phyloP scores from a whole-genome alignment of 2,888 invertebrate species.

The Bellardia pandia region DNA sequence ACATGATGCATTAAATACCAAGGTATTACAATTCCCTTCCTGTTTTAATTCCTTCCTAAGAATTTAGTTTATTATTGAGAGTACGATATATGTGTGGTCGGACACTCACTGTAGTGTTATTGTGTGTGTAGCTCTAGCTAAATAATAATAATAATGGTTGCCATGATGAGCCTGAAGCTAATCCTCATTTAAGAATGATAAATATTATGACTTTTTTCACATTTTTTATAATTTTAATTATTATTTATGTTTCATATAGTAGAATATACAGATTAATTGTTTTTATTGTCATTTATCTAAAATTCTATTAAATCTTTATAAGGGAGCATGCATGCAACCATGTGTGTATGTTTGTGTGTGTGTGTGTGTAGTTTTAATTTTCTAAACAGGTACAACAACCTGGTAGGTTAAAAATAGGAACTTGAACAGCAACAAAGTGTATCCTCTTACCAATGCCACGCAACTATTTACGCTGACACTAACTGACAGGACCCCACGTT shows the following conservation, averaged over 20 bases:
- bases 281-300: constrained; percentile 32
- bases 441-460: constrained; percentile 53
- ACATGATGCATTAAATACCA: no score
- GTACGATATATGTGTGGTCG: neutral
- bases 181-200: constrained; percentile 44
- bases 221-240: constrained; percentile 39
- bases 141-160: neutral
- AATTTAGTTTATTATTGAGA: neutral
- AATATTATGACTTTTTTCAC: constrained; percentile 33
- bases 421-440: constrained; percentile 33
- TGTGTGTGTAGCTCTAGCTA: neutral
- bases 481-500: constrained; percentile 72
- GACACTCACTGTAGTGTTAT: neutral
- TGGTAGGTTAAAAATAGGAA: constrained; percentile 37
- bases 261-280: constrained; percentile 19
- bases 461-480: constrained; percentile 61
- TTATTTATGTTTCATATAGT: constrained; percentile 35
- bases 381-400: constrained; percentile 46
- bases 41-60: neutral
- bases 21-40: neutral
- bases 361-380: constrained; percentile 24
- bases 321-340: neutral
- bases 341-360: neutral
- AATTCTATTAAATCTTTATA: neutral
- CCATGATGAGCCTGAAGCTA: neutral